Evolutionary conservation across 1,140 invertebrate genomes (phyloP).

Genomic region (Zelostemma sp.): DNA sequence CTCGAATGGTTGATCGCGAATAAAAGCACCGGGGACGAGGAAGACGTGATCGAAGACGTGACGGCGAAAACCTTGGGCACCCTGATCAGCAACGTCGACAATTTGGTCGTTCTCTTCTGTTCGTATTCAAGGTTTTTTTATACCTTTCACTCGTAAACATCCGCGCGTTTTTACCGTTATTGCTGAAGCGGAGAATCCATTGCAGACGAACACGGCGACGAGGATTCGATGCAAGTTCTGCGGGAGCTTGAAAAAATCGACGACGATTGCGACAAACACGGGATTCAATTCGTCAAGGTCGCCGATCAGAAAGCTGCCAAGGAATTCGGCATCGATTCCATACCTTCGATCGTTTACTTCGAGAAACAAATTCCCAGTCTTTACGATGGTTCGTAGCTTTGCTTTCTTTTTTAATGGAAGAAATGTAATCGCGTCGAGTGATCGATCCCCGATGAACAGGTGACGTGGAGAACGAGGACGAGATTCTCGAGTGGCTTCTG

Average conservation of each 20-base stretch:
- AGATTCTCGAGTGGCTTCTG: constrained; percentile 89
- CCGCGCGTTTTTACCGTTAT: too few species aligned
- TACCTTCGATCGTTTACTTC: constrained; percentile 92
- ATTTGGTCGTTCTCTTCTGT: constrained; percentile 94
- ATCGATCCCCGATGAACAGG: constrained; percentile 74
- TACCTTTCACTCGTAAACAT: too few species aligned
- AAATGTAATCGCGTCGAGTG: too few species aligned
- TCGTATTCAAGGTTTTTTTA: constrained; percentile 69
- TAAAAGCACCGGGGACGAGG: constrained; percentile 92
- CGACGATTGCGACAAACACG: constrained; percentile 91
- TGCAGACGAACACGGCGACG: constrained; percentile 86
- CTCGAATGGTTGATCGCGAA: constrained; percentile 93
- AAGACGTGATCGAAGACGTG: constrained; percentile 94
- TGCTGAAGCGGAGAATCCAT: constrained; percentile 5
- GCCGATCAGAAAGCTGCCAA: constrained; percentile 85
- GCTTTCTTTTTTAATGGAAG: neutral
- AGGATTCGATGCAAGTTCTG: constrained; percentile 86
- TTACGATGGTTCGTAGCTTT: constrained; percentile 80
- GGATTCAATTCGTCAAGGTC: constrained; percentile 95
- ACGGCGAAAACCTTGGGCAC: constrained; percentile 89
- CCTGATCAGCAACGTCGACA: constrained; percentile 90
- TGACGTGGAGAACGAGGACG: constrained; percentile 91
- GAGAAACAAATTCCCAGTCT: constrained; percentile 93
- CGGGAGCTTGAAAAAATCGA: constrained; percentile 92
- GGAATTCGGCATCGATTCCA: constrained; percentile 87